These are phyloP conservation scores for Cheiracanthium punctorium DNA, from an alignment of 2,888 invertebrate species.

Conservation along the genomic window DNA sequence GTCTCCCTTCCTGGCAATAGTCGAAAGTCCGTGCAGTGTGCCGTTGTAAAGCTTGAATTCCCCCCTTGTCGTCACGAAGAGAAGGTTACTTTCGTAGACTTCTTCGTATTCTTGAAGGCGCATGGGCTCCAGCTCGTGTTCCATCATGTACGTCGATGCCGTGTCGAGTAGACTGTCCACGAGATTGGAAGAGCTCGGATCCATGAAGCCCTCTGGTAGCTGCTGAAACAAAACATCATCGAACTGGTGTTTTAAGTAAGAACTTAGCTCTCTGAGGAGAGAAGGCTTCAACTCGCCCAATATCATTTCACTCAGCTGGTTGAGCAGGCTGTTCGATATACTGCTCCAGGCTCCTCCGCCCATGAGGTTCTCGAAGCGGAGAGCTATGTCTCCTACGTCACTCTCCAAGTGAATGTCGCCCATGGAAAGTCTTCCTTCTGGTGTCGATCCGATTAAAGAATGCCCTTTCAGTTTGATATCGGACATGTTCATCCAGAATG, in stretches of 20 bases:
- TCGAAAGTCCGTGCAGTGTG: conserved; percentile 86
- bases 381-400: conserved; percentile 83
- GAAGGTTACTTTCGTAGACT: conserved; percentile 66
- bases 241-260: conserved; percentile 85
- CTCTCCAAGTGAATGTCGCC: conserved; percentile 88
- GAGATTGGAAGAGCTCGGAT: conserved; percentile 44
- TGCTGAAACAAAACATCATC: conserved; percentile 80
- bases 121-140: conserved; percentile 85
- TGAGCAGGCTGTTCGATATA: conserved; percentile 79
- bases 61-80: conserved; percentile 76
- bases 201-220: conserved; percentile 75
- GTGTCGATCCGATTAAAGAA: conserved; percentile 84
- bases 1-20: conserved; percentile 81
- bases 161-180: conserved; percentile 86
- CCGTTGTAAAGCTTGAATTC: conserved; percentile 84
- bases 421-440: conserved; percentile 85
- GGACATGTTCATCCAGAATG: conserved; percentile 85
- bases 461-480: conserved; percentile 83
- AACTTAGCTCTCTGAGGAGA: conserved; percentile 84
- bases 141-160: conserved; percentile 82
- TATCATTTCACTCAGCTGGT: conserved; percentile 86
- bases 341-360: conserved; percentile 82
- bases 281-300: conserved; percentile 92
- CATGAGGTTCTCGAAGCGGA: conserved; percentile 86
- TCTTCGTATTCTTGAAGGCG: conserved; percentile 78